Evolutionary conservation across 2,113 vertebrate species (phyloP).

Genomic region (Eptesicus fuscus): DNA sequence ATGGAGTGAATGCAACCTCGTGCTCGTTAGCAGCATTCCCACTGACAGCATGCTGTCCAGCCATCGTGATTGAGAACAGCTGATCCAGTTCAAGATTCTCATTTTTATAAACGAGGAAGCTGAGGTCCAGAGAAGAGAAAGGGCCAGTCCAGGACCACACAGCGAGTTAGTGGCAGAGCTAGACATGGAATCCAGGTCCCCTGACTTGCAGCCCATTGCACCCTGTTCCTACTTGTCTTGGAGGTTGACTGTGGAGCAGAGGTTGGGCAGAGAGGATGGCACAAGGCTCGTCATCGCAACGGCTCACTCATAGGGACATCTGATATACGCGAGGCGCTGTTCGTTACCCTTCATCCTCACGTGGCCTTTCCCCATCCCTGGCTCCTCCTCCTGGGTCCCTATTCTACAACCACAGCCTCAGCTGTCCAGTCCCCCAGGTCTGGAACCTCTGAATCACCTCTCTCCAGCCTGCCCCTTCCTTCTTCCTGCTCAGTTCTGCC

Average conservation of each 20-base stretch:
- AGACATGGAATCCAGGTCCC: background rate
- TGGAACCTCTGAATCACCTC: background rate
- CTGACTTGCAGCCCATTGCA: no score
- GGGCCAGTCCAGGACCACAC: background rate
- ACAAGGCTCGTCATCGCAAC: rapidly evolving
- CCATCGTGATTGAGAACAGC: background rate
- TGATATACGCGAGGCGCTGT: rapidly evolving
- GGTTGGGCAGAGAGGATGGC: background rate
- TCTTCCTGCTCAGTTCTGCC: background rate
- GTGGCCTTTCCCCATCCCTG: background rate
- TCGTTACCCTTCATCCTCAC: background rate
- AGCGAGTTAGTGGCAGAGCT: background rate
- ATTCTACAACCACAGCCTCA: background rate
- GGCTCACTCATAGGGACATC: rapidly evolving
- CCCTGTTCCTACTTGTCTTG: background rate
- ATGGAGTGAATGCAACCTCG: rapidly evolving
- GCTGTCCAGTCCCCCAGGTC: background rate
- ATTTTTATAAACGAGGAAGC: background rate
- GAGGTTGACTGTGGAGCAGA: background rate
- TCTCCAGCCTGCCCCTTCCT: background rate
- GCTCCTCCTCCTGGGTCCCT: background rate
- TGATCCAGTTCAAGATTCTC: background rate
- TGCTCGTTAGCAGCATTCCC: background rate
- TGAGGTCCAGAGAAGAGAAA: background rate
- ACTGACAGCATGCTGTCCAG: rapidly evolving